Percentiles rank a stretch among this genome's conserved stretches.
These are phyloP conservation scores for Physella acuta DNA, from an alignment of 1,140 invertebrate species.

Conservation along the genomic window DNA sequence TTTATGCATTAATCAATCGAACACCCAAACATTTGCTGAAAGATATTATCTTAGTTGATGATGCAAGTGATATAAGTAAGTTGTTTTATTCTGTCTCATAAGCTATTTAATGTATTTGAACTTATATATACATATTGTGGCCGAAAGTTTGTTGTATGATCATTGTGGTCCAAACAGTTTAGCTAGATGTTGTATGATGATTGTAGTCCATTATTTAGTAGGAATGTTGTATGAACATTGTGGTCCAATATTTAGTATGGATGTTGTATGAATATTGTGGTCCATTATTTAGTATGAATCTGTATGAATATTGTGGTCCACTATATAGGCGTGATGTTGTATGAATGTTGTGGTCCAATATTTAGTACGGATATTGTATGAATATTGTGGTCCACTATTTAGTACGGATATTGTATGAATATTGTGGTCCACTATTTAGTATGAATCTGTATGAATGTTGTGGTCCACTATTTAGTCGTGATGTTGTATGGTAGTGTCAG, in stretches of 20 bases:
- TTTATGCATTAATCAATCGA: constrained; percentile 84
- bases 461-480: not conserved
- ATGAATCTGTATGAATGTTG: not conserved
- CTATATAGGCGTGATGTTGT: not conserved
- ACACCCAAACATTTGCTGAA: constrained; percentile 77
- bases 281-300: not conserved
- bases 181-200: not conserved
- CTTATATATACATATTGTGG: not conserved
- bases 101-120: not conserved
- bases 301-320: not conserved
- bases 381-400: not conserved
- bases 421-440: not conserved
- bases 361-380: not conserved
- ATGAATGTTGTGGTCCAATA: not conserved
- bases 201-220: not conserved
- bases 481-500: not conserved
- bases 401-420: not conserved
- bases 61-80: constrained; percentile 59
- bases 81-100: not conserved
- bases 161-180: not conserved
- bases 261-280: not conserved
- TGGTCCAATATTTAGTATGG: not conserved
- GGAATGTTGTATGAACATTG: not conserved
- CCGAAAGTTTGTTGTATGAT: not conserved
- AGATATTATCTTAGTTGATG: constrained; percentile 93